Conservation (phyloP, 1,140 invertebrate species). For the Chironomus striatipennis region DNA sequence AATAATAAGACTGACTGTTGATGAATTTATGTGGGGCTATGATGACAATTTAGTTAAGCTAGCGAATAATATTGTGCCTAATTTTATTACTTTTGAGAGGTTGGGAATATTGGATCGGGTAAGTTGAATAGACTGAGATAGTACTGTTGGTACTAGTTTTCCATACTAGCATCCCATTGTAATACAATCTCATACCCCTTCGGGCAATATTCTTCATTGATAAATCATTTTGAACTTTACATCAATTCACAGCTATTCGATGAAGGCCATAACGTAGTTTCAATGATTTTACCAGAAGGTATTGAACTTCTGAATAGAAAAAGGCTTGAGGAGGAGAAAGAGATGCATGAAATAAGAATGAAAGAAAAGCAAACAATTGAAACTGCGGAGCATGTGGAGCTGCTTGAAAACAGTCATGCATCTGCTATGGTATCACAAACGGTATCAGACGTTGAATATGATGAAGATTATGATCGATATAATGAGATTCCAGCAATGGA, state of each 20-base stretch:
- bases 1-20: slow-evolving; percentile 57
- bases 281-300: slow-evolving; percentile 41
- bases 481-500: not conserved
- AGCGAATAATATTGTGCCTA: slow-evolving; percentile 58
- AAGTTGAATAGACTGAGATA: too few species aligned
- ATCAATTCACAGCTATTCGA: slow-evolving; percentile 46
- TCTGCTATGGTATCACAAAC: not conserved
- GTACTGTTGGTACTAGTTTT: too few species aligned
- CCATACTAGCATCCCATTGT: too few species aligned
- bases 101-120: slow-evolving; percentile 78
- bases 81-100: slow-evolving; percentile 60
- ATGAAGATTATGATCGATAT: not conserved
- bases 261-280: slow-evolving; percentile 47
- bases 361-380: too few species aligned
- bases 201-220: too few species aligned
- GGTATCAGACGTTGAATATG: not conserved
- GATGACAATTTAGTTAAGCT: slow-evolving; percentile 62
- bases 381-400: not conserved
- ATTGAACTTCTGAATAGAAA: slow-evolving; percentile 25
- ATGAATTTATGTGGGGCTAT: slow-evolving; percentile 81
- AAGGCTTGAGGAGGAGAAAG: not conserved
- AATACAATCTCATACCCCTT: too few species aligned
- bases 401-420: not conserved
- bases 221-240: not conserved
- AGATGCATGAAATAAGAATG: not conserved